These are phyloP conservation scores for Cathartes aura DNA, from an alignment of 2,113 vertebrate species.

Conservation along the genomic window DNA sequence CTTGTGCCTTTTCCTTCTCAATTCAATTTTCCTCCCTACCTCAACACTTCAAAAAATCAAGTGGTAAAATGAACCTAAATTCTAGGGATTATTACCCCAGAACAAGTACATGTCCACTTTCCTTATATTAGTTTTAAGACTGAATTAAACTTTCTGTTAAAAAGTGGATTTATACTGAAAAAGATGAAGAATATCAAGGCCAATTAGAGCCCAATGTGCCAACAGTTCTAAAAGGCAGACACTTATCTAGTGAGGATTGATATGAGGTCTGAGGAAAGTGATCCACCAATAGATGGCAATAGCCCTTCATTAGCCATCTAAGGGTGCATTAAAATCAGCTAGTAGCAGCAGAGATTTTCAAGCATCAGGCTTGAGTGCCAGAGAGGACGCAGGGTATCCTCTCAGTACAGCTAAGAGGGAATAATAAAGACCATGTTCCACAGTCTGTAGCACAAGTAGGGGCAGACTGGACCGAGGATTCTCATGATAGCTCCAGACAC, in stretches of 20 bases:
- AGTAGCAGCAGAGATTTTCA: not conserved
- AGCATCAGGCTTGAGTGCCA: not conserved
- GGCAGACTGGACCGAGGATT: not conserved
- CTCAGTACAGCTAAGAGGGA: not conserved
- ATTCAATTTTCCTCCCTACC: not conserved
- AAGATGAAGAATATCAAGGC: not conserved
- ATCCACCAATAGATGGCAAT: constrained; percentile 29
- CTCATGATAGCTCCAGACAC: accelerated
- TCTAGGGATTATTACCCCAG: not conserved
- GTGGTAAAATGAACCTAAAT: not conserved
- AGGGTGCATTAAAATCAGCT: not conserved
- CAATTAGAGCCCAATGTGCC: not conserved
- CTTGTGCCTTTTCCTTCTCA: not conserved
- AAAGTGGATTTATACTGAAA: not conserved
- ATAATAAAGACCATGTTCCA: not conserved
- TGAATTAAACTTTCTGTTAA: not conserved
- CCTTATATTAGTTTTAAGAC: not conserved
- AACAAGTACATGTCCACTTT: not conserved
- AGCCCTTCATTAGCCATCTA: not conserved
- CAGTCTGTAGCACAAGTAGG: not conserved
- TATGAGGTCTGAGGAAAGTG: not conserved
- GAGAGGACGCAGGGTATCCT: not conserved
- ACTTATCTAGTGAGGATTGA: not conserved
- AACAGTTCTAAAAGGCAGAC: not conserved
- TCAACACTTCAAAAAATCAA: not conserved